These are phyloP conservation scores for Acronicta alni DNA, from an alignment of 2,888 invertebrate genomes.

Conservation along the genomic window DNA sequence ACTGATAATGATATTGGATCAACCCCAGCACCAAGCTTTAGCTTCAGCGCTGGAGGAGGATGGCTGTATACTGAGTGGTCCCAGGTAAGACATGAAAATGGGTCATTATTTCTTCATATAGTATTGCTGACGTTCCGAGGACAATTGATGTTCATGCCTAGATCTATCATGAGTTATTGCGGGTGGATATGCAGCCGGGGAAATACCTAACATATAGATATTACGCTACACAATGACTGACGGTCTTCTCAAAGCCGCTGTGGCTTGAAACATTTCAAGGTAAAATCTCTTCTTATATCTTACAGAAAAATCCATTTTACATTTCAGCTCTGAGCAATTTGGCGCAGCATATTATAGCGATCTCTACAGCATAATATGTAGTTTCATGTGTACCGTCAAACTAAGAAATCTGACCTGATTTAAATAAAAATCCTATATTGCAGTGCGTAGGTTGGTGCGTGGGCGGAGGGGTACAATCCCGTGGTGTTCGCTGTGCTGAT, in stretches of 20 bases:
- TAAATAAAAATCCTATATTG: conserved; percentile 23
- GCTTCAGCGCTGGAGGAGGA: conserved; percentile 80
- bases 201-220: too few species aligned
- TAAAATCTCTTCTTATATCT: too few species aligned
- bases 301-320: background rate
- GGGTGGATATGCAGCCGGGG: too few species aligned
- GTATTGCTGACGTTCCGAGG: too few species aligned
- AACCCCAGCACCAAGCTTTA: conserved; percentile 72
- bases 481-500: conserved; percentile 92
- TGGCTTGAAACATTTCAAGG: too few species aligned
- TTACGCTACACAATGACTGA: too few species aligned
- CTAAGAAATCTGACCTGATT: conserved; percentile 10
- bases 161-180: too few species aligned
- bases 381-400: background rate
- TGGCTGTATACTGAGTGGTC: conserved; percentile 91
- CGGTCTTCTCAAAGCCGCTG: too few species aligned
- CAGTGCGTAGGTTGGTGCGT: conserved; percentile 93
- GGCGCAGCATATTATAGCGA: background rate
- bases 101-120: background rate
- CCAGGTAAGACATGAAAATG: conserved; percentile 73
- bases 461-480: conserved; percentile 93
- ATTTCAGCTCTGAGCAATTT: background rate
- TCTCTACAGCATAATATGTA: background rate
- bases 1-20: conserved; percentile 74
- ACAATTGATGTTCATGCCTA: too few species aligned